Conservation (phyloP, 2,113 vertebrate species). For the Castor canadensis region DNA sequence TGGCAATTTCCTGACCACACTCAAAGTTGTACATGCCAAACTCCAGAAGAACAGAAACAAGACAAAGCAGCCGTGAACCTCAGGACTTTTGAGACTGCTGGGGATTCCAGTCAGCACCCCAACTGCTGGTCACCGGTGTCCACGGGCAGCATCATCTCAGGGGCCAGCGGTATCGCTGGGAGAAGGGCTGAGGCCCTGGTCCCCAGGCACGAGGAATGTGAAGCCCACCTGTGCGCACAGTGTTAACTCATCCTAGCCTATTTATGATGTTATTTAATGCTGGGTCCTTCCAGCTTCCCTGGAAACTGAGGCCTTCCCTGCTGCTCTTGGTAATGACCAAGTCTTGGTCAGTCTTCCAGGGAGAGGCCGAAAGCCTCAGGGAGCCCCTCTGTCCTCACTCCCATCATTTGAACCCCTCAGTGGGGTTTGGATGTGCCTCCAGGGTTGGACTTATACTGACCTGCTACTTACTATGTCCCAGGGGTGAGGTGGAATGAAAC, state of each 20-base stretch:
- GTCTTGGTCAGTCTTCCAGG: conserved; percentile 32
- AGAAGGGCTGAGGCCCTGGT: background rate
- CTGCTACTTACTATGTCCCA: background rate
- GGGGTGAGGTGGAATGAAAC: background rate
- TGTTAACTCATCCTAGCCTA: conserved; percentile 75
- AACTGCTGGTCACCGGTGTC: background rate
- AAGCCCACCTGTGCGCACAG: conserved; percentile 67
- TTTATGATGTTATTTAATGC: conserved; percentile 84
- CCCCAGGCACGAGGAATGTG: background rate
- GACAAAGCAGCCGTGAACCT: conserved; percentile 76
- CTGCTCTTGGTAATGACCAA: background rate
- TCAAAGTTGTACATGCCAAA: conserved; percentile 96
- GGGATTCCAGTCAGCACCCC: background rate
- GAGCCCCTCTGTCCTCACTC: conserved; percentile 27
- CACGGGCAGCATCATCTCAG: conserved; percentile 4
- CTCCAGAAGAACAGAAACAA: conserved; percentile 92
- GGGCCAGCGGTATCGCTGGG: background rate
- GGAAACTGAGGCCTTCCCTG: background rate
- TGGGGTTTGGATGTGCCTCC: conserved; percentile 46
- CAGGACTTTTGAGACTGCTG: background rate
- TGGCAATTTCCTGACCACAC: conserved; percentile 96
- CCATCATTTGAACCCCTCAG: background rate
- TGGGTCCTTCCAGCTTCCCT: background rate
- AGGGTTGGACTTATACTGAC: background rate
- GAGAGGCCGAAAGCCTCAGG: conserved; percentile 45